Percentiles rank a stretch among this genome's conserved stretches.
Evolutionary conservation across 2,888 invertebrate species (phyloP).

Genomic region (Pollenia angustigena): DNA sequence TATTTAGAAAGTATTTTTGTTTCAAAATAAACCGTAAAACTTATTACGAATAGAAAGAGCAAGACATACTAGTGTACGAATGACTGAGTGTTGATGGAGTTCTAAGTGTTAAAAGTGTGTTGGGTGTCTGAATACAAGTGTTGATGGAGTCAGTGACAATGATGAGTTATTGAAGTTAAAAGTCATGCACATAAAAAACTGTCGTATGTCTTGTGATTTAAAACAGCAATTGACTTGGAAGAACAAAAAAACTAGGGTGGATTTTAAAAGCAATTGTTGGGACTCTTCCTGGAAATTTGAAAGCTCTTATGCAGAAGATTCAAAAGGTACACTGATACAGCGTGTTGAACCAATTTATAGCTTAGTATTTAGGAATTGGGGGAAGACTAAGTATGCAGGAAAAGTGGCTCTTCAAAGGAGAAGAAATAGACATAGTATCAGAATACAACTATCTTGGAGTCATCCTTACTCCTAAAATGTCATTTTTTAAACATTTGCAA

Average conservation of each 20-base stretch:
- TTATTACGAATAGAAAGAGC: neutral
- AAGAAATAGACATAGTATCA: too few species aligned
- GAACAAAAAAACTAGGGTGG: neutral
- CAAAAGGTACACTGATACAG: too few species aligned
- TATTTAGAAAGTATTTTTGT: slow-evolving; percentile 54
- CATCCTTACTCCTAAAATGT: too few species aligned
- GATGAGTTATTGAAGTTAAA: slow-evolving; percentile 73
- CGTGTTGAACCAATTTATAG: too few species aligned
- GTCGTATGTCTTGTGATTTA: slow-evolving; percentile 53
- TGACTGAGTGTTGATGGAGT: slow-evolving; percentile 65
- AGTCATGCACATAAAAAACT: slow-evolving; percentile 70
- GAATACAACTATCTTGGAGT: too few species aligned
- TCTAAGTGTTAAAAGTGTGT: slow-evolving; percentile 33
- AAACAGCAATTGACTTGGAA: slow-evolving; percentile 3
- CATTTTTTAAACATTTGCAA: too few species aligned
- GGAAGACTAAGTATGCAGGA: too few species aligned
- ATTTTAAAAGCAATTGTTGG: neutral
- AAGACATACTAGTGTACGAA: neutral
- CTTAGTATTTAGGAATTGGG: too few species aligned
- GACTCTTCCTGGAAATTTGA: too few species aligned
- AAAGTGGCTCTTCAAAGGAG: too few species aligned
- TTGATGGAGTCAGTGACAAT: slow-evolving; percentile 60
- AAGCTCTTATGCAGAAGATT: too few species aligned
- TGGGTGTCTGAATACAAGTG: slow-evolving; percentile 29
- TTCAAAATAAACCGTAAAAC: slow-evolving; percentile 52